Conservation (phyloP, 2,888 invertebrate species). For the Aquatica leii region DNA sequence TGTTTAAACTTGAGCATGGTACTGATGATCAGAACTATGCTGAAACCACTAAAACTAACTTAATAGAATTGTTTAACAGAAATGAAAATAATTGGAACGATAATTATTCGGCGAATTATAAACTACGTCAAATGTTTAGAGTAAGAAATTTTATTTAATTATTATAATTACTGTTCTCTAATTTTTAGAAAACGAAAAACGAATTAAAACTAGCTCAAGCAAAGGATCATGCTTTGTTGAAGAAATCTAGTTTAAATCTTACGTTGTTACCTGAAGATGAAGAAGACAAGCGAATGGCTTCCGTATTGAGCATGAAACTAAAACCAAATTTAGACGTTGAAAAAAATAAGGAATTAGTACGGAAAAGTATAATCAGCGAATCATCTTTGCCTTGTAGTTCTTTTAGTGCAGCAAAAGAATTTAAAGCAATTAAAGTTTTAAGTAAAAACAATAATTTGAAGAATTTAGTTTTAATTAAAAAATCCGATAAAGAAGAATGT, state of each 20-base stretch:
- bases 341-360: constrained; percentile 60
- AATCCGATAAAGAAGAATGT: constrained; percentile 4
- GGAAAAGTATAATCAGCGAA: constrained; percentile 53
- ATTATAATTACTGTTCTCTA: neutral
- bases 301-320: constrained; percentile 74
- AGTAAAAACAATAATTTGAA: constrained; percentile 31
- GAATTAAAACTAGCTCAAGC: constrained; percentile 74
- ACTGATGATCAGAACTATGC: constrained; percentile 78
- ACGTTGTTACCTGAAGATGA: constrained; percentile 79
- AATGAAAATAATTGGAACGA: constrained; percentile 89
- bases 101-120: constrained; percentile 90
- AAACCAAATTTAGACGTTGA: constrained; percentile 70
- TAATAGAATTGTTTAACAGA: constrained; percentile 79
- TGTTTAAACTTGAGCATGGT: constrained; percentile 97
- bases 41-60: constrained; percentile 73
- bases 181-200: constrained; percentile 73
- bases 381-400: constrained; percentile 55
- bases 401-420: constrained; percentile 53
- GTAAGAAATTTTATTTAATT: constrained; percentile 63
- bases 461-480: constrained; percentile 32
- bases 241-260: constrained; percentile 80
- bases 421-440: constrained; percentile 53
- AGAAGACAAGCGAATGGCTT: constrained; percentile 83
- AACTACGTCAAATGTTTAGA: constrained; percentile 84
- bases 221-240: constrained; percentile 74